A percentile compares a stretch with the other conserved stretches of the same genome.
Evolutionary conservation across 2,797 vertebrate species (phyloP).

Genomic region (Lacerta bilineata): DNA sequence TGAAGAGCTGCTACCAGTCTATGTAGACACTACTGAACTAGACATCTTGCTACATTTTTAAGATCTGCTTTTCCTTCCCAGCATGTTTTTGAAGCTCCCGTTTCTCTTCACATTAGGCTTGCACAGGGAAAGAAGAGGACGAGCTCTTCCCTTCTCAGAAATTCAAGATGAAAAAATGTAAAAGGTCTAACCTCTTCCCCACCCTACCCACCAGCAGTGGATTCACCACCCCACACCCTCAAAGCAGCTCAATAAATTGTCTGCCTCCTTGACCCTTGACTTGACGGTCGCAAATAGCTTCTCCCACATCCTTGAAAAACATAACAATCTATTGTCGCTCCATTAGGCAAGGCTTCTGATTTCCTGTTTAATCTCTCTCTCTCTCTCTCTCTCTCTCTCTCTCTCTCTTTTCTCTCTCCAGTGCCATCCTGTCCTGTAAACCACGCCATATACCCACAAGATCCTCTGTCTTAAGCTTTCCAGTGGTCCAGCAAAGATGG

Average conservation of each 20-base stretch:
- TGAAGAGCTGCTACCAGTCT: too few relatives aligned
- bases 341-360: background rate
- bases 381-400: constrained; percentile 43
- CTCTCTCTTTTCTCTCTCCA: constrained; percentile 31
- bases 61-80: background rate
- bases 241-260: background rate
- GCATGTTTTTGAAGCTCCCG: constrained; percentile 37
- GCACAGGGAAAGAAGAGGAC: constrained; percentile 26
- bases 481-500: background rate
- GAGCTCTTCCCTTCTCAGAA: constrained; percentile 44
- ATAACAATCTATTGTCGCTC: background rate
- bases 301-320: background rate
- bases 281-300: background rate
- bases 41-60: constrained; percentile 16
- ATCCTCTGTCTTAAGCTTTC: background rate
- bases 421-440: background rate
- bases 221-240: background rate
- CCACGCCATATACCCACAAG: background rate
- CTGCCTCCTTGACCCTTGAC: background rate
- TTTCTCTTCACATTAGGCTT: constrained; percentile 36
- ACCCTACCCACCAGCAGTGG: constrained; percentile 25
- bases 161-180: constrained; percentile 53
- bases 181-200: constrained; percentile 44
- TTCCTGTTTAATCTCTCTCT: constrained; percentile 51
- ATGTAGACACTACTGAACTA: too few relatives aligned